Conservation (phyloP, 2,113 vertebrate species). For the Butorides virescens region DNA sequence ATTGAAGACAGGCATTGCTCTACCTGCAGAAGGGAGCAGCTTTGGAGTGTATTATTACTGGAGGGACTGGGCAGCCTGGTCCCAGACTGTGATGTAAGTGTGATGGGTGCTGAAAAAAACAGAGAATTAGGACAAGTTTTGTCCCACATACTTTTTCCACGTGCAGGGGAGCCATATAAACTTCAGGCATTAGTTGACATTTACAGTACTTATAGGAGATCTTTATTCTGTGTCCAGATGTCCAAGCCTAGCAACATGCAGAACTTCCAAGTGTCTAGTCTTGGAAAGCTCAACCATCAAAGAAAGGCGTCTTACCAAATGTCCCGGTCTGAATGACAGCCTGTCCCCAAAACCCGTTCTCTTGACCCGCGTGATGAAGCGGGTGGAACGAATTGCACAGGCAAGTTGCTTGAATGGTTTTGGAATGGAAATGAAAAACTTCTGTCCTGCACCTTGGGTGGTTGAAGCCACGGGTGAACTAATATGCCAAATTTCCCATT, state of each 20-base stretch:
- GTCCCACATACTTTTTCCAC: neutral
- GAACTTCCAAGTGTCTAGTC: neutral
- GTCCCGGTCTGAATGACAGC: neutral
- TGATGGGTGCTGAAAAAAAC: neutral
- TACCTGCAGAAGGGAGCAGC: neutral
- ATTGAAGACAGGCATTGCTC: neutral
- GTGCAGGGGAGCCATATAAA: neutral
- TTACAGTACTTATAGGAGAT: neutral
- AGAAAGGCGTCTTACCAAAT: neutral
- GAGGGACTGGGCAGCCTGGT: neutral
- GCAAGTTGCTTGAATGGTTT: neutral
- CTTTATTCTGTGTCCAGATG: neutral
- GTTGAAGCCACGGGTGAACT: neutral
- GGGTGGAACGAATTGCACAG: neutral
- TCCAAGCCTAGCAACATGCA: neutral
- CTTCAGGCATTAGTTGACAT: neutral
- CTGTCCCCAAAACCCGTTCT: neutral
- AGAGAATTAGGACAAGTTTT: neutral
- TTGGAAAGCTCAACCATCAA: neutral
- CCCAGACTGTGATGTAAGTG: neutral
- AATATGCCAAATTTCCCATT: neutral
- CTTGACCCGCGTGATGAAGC: accelerated
- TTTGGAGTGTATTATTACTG: neutral
- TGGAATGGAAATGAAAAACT: neutral
- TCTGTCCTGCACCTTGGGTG: neutral